These are phyloP conservation scores for Glandiceps talaboti DNA, from an alignment of 53 echinoderm and acorn worm species.

Conservation along the genomic window DNA sequence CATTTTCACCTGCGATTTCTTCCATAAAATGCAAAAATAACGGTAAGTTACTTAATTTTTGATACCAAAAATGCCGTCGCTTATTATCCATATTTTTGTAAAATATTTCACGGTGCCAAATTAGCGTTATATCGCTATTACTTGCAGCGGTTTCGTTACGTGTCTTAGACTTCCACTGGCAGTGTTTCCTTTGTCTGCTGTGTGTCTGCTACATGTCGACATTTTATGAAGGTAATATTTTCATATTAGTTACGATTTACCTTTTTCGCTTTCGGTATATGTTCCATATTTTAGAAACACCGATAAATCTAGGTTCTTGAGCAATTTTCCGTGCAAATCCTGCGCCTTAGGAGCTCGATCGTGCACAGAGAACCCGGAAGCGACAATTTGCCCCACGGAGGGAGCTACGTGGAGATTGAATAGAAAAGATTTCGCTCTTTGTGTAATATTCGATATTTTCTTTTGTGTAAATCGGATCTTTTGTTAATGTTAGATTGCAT, in stretches of 20 bases:
- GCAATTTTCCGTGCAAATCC: not conserved
- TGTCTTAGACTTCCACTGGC: not conserved
- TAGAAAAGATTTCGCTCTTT: not conserved
- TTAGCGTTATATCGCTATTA: not conserved
- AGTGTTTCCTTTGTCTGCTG: not conserved
- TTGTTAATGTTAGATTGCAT: not conserved
- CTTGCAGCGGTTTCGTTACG: not conserved
- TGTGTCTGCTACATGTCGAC: not conserved
- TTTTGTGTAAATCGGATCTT: not conserved
- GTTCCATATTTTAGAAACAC: not conserved
- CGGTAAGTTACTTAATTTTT: not conserved
- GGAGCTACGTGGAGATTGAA: not conserved
- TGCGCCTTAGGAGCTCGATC: not conserved
- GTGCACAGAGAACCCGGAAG: not conserved
- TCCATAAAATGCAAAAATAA: not conserved
- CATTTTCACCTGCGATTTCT: not conserved
- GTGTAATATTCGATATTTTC: not conserved
- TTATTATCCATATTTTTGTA: no score
- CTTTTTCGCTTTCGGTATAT: not conserved
- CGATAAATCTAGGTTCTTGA: not conserved
- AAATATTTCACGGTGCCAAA: not conserved
- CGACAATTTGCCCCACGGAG: slow-evolving; percentile 1
- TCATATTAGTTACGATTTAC: not conserved
- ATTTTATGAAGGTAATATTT: not conserved
- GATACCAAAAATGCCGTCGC: not conserved